Base-by-base conservation (phyloP, 2,113 vertebrate genomes). In the Peromyscus leucopus region DNA sequence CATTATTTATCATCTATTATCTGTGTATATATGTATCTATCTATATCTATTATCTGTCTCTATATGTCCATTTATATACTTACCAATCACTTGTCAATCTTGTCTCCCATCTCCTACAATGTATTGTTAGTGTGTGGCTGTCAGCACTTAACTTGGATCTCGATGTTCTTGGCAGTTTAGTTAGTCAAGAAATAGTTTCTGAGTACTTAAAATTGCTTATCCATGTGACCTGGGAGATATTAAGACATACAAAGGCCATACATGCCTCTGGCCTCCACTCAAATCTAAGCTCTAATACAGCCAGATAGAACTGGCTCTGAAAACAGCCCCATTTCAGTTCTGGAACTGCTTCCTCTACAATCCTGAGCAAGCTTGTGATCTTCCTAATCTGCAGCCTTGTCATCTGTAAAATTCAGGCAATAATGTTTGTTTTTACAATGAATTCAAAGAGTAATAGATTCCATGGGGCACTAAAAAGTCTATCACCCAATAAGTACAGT, bases 241-340 rank as follows among this genome's bases (percentile, higher is more conserved):
- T 24, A 87, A 72, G 51, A 72, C 55, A 12, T 75, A 7, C 31
- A n/a, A 87, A 39, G 46, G 24, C n/a, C 57, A 42, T 28, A 33
- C 74, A 13, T 42, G 42, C 36, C 26, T 85, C 46, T 76, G 59
- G 7, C 17, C 17, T 89, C 48, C 11, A 21, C 36, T 46, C 17
- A 28, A 2, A 90, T 95, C 46, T 31, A 33, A 61, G n/a, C 46
- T 31, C 2, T 55, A 65, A 63, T 7, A 8, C 3, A 85, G 31
- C 71, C 59, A 24, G 71, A 39, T 8, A 67, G 55, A 36, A 85
- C n/a, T n/a, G 90, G 42, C 21, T 83, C 26, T 78, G 17, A 69
- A 94, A 89, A 74, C 4, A 93, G 48, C 24, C 16, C n/a, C 61
- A 6, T 87, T 89, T 96, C 36, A 94, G 69, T 80, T 86, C 90